These are phyloP conservation scores for Sinocyclocheilus grahami DNA, from an alignment of 2,113 vertebrate genomes.

Conservation along the genomic window DNA sequence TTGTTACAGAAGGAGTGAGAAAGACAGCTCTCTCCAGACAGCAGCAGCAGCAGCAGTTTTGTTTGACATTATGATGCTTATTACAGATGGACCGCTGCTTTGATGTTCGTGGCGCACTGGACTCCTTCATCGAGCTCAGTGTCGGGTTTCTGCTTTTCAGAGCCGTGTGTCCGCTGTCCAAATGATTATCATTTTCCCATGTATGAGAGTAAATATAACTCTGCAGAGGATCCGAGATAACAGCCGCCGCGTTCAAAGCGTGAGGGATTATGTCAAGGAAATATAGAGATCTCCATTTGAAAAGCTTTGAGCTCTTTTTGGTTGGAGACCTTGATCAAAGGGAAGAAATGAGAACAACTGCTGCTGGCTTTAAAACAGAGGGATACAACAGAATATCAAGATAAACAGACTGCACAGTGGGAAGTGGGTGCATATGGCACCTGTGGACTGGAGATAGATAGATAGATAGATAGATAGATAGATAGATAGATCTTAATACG, in stretches of 20 bases:
- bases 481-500: neutral
- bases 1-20: constrained; percentile 11
- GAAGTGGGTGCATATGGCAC: constrained; percentile 22
- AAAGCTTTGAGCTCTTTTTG: constrained; percentile 53
- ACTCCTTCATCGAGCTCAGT: constrained; percentile 22
- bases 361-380: constrained; percentile 39
- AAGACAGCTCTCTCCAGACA: constrained; percentile 27
- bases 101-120: constrained; percentile 34
- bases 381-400: constrained; percentile 11
- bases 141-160: constrained; percentile 45
- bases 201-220: constrained; percentile 58
- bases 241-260: constrained; percentile 54
- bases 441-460: constrained; percentile 50
- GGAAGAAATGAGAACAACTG: constrained; percentile 62
- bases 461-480: neutral
- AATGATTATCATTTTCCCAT: constrained; percentile 54
- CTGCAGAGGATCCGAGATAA: constrained; percentile 48
- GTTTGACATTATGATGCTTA: constrained; percentile 46
- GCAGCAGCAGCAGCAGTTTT: neutral
- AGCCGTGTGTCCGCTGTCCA: constrained; percentile 27
- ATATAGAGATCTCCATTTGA: constrained; percentile 57
- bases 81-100: constrained; percentile 47
- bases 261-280: constrained; percentile 61
- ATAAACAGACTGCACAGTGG: neutral
- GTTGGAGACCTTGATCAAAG: constrained; percentile 66